These are phyloP conservation scores for Babylonia areolata DNA, from an alignment of 1,140 invertebrate genomes.

Conservation along the genomic window DNA sequence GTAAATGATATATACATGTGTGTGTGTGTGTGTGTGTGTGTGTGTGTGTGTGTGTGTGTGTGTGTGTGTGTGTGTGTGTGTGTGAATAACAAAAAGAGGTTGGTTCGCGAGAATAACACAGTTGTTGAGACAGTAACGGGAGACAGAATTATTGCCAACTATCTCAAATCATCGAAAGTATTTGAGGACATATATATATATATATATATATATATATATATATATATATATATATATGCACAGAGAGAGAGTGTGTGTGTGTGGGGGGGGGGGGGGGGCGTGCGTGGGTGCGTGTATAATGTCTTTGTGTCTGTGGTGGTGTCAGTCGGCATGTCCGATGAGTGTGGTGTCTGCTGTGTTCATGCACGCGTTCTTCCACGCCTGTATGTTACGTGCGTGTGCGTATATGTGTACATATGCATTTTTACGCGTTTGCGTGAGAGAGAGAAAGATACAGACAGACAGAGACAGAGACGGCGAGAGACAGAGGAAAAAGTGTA, in stretches of 20 bases:
- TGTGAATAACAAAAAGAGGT: too few species aligned
- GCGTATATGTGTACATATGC: not conserved
- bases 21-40: constrained; percentile 11
- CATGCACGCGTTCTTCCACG: not conserved
- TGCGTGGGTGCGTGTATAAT: not conserved
- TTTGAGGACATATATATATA: too few species aligned
- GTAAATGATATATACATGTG: not conserved
- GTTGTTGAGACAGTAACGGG: too few species aligned
- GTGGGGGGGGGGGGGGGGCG: not conserved
- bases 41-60: constrained; percentile 3
- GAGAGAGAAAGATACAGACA: too few species aligned
- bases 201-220: too few species aligned
- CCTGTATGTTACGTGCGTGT: not conserved
- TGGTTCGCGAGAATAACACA: too few species aligned
- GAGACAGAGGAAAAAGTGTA: too few species aligned
- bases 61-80: not conserved
- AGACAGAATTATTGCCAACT: too few species aligned
- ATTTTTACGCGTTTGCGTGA: not conserved
- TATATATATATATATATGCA: too few species aligned
- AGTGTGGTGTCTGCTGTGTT: not conserved
- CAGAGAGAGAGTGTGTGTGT: not conserved
- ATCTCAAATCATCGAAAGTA: too few species aligned
- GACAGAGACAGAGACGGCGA: too few species aligned
- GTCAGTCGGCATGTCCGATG: not conserved
- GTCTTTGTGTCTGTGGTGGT: not conserved